These are phyloP conservation scores for Halichondria panicea DNA, from an alignment of 37 sponge, comb jelly and placozoan species.

Conservation along the genomic window DNA sequence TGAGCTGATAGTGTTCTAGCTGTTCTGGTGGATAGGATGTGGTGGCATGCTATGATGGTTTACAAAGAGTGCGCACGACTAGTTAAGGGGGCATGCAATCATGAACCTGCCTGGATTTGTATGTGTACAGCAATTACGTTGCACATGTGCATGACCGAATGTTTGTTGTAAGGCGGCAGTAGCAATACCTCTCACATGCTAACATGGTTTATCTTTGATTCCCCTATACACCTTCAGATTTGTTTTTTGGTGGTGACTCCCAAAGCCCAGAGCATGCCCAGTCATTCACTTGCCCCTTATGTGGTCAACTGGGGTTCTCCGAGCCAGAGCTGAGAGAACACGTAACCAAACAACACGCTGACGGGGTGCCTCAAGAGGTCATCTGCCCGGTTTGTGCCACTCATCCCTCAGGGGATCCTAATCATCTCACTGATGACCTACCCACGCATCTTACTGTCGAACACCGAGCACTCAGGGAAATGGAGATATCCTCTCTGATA, in stretches of 20 bases:
- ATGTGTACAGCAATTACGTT: too few relatives aligned
- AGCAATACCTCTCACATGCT: too few relatives aligned
- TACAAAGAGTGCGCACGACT: too few relatives aligned
- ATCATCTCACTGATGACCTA: conserved; percentile 79
- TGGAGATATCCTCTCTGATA: conserved; percentile 48
- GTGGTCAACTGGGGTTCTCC: conserved; percentile 80
- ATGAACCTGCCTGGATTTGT: too few relatives aligned
- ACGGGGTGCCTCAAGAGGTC: conserved; percentile 33
- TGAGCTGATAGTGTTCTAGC: not conserved
- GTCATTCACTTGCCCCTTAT: conserved; percentile 91
- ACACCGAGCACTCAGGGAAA: conserved; percentile 59
- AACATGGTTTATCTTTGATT: too few relatives aligned
- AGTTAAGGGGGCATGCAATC: too few relatives aligned
- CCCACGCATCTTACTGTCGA: conserved; percentile 85
- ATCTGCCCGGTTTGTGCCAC: conserved; percentile 94
- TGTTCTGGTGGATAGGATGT: too few relatives aligned
- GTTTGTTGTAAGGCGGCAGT: too few relatives aligned
- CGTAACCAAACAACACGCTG: conserved; percentile 75
- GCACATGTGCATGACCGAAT: too few relatives aligned
- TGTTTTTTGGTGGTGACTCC: conserved; percentile 84
- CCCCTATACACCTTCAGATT: conserved; percentile 34
- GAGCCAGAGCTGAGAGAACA: conserved; percentile 82
- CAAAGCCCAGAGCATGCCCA: conserved; percentile 60
- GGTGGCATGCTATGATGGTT: too few relatives aligned
- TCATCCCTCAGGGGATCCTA: conserved; percentile 80